phyloP scores from a whole-genome alignment of 2,888 invertebrate genomes.

The Mamestra brassicae region DNA sequence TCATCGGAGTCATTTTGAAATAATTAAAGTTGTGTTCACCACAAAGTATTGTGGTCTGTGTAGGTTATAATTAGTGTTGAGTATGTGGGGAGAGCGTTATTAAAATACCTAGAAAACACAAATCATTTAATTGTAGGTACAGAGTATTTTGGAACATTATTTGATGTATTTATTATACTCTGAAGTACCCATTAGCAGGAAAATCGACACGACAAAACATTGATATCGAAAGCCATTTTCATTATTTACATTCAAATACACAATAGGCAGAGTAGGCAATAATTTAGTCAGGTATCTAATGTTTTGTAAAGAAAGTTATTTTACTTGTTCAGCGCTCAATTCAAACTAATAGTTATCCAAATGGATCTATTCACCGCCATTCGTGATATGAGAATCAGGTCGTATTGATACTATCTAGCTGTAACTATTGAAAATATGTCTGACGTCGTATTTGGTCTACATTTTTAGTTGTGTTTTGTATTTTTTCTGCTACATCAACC shows the following conservation, averaged over 20 bases:
- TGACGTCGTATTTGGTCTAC: not conserved
- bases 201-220: constrained; percentile 25
- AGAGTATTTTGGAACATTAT: not conserved
- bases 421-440: constrained; percentile 39
- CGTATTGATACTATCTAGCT: constrained; percentile 45
- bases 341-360: constrained; percentile 54
- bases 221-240: constrained; percentile 28
- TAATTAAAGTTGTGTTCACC: not conserved
- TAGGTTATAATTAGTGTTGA: not conserved
- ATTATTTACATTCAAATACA: constrained; percentile 51
- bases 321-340: constrained; percentile 50
- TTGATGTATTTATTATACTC: not conserved
- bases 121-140: not conserved
- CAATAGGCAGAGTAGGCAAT: constrained; percentile 38
- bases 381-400: constrained; percentile 49
- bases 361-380: constrained; percentile 59
- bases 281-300: constrained; percentile 35
- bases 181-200: constrained; percentile 37
- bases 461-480: not conserved
- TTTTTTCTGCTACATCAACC: not conserved
- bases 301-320: constrained; percentile 51
- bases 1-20: not conserved
- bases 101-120: not conserved
- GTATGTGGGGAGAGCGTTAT: not conserved
- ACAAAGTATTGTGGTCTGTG: not conserved